These are phyloP conservation scores for Parnassius smintheus DNA, from an alignment of 2,888 invertebrate species.

Conservation along the genomic window DNA sequence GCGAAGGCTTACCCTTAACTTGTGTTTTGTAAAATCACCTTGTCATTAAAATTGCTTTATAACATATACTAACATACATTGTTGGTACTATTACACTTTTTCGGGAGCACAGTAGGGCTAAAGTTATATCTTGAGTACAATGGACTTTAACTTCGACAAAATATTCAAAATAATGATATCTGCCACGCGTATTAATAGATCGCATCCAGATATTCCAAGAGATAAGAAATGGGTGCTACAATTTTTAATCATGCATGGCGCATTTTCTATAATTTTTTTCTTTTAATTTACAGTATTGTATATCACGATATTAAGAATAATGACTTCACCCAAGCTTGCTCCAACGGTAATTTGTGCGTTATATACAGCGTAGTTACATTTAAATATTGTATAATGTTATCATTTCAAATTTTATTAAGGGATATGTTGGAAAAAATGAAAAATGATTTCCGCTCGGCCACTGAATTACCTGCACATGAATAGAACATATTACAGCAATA, in stretches of 20 bases:
- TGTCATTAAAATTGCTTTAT: background rate
- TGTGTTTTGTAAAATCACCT: background rate
- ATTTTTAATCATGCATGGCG: constrained; percentile 29
- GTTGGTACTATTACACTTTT: background rate
- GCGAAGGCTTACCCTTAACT: constrained; percentile 4
- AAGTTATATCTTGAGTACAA: background rate
- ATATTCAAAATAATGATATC: constrained; percentile 31
- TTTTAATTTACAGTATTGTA: constrained; percentile 33
- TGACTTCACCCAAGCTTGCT: constrained; percentile 33
- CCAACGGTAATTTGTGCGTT: constrained; percentile 34
- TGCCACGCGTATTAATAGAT: constrained; percentile 30
- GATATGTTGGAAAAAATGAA: constrained; percentile 41
- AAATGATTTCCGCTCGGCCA: constrained; percentile 39
- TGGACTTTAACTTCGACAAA: constrained; percentile 32
- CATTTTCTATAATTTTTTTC: constrained; percentile 22
- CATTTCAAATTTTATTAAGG: constrained; percentile 34
- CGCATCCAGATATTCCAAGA: constrained; percentile 33
- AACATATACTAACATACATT: background rate
- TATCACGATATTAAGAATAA: constrained; percentile 32
- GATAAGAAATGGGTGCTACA: constrained; percentile 34
- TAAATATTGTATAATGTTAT: constrained; percentile 35
- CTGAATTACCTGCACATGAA: constrained; percentile 34
- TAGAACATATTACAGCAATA: constrained; percentile 37
- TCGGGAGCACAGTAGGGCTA: background rate
- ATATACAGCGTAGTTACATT: constrained; percentile 31